Conservation (phyloP, 2,888 invertebrate species). For the Cryptocephalus moraei region DNA sequence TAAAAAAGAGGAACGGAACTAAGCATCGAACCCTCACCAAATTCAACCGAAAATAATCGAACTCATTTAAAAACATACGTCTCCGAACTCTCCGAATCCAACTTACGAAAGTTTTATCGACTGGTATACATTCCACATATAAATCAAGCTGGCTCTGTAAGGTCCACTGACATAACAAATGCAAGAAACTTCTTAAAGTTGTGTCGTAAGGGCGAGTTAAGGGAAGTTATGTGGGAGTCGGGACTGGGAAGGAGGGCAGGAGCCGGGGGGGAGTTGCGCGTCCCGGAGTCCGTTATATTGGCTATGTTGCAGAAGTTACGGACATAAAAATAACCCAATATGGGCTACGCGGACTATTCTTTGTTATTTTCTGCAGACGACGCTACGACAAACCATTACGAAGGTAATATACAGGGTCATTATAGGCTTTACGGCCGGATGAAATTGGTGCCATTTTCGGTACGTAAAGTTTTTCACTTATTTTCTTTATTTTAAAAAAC, state of each 20-base stretch:
- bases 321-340: conserved; percentile 21
- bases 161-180: conserved; percentile 37
- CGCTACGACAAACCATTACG: no score
- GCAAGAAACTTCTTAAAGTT: conserved; percentile 27
- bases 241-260: background rate
- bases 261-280: conserved; percentile 7
- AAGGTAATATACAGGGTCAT: no score
- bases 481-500: no score
- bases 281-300: conserved; percentile 11
- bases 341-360: conserved; percentile 13
- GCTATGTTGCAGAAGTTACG: conserved; percentile 16
- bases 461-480: no score
- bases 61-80: conserved; percentile 29
- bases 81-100: conserved; percentile 19
- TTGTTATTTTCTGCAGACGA: conserved; percentile 6
- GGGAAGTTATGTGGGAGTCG: conserved; percentile 1
- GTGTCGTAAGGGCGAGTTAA: conserved; percentile 1
- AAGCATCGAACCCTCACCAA: no score
- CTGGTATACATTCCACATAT: conserved; percentile 29
- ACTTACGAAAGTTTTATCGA: conserved; percentile 32
- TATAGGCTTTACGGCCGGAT: no score
- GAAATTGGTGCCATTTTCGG: no score
- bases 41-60: conserved; percentile 11
- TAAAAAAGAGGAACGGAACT: no score
- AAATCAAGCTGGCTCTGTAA: conserved; percentile 31